A percentile compares a stretch with the other conserved stretches of the same genome.
Conservation (phyloP, 2,888 invertebrate species). For the Dolomedes plantarius region DNA sequence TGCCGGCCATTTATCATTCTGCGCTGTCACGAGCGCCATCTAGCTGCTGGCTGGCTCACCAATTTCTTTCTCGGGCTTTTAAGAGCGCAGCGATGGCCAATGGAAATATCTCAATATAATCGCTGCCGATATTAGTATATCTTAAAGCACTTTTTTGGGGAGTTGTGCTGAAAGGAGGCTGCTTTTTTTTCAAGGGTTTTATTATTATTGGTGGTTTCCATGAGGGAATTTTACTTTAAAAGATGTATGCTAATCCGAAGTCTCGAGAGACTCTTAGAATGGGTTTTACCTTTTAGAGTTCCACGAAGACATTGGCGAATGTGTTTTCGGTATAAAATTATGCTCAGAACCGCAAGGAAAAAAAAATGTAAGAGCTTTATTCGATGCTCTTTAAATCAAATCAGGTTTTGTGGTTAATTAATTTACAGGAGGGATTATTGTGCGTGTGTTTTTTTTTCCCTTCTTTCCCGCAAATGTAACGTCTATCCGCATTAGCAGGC, state of each 20-base stretch:
- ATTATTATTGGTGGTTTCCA: conserved; percentile 49
- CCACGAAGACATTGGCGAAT: conserved; percentile 16
- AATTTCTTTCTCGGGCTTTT: conserved; percentile 48
- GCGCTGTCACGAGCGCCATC: conserved; percentile 68
- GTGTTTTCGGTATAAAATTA: conserved; percentile 17
- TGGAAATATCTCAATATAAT: conserved; percentile 66
- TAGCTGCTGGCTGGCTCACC: conserved; percentile 57
- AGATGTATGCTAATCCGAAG: conserved; percentile 58
- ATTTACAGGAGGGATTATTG: conserved; percentile 53
- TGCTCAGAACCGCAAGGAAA: neutral
- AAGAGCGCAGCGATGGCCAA: conserved; percentile 18
- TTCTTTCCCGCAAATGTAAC: neutral
- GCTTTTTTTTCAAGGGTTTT: conserved; percentile 7
- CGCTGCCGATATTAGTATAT: conserved; percentile 62
- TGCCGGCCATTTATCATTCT: conserved; percentile 71
- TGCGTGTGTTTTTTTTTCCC: conserved; percentile 12
- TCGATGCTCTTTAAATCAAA: conserved; percentile 54
- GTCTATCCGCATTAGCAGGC: conserved; percentile 41
- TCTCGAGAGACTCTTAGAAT: conserved; percentile 19
- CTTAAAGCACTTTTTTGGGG: conserved; percentile 38
- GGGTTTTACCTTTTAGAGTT: conserved; percentile 5
- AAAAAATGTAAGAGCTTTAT: conserved; percentile 30
- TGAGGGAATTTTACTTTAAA: conserved; percentile 48
- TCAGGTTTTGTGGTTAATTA: conserved; percentile 67
- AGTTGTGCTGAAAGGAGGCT: neutral